These are phyloP conservation scores for Tenrec ecaudatus DNA, from an alignment of 2,113 vertebrate species.

Conservation along the genomic window DNA sequence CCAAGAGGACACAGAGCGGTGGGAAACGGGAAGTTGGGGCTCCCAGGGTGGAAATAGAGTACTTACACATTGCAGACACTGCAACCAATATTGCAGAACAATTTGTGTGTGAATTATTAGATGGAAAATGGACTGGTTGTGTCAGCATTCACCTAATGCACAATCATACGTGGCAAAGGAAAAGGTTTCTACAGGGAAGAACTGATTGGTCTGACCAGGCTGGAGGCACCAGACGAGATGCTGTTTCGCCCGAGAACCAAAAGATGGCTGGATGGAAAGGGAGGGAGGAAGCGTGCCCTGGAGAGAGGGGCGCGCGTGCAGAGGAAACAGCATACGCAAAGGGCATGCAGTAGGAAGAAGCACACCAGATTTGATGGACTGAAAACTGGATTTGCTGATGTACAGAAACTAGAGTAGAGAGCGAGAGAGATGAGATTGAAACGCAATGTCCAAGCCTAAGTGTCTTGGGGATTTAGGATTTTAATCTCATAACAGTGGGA, in stretches of 20 bases:
- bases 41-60: neutral
- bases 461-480: neutral
- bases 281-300: neutral
- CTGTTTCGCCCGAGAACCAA: neutral
- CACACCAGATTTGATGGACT: neutral
- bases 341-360: neutral
- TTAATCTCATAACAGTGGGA: constrained; percentile 16
- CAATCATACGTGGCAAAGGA: neutral
- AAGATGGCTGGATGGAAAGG: neutral
- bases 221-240: neutral
- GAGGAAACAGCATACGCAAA: neutral
- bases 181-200: neutral
- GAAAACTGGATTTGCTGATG: neutral
- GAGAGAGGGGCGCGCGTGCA: neutral
- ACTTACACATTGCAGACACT: neutral
- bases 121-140: neutral
- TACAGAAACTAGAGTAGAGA: neutral
- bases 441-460: neutral
- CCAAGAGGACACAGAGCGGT: too few relatives aligned
- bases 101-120: neutral
- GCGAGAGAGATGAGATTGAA: neutral
- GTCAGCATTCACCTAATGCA: neutral
- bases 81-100: neutral
- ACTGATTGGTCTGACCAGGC: neutral
- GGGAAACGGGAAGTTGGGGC: neutral